A percentile compares a stretch with the other conserved stretches of the same genome.
phyloP scores from a whole-genome alignment of 2,888 invertebrate genomes.

The Heteropelma amictum region DNA sequence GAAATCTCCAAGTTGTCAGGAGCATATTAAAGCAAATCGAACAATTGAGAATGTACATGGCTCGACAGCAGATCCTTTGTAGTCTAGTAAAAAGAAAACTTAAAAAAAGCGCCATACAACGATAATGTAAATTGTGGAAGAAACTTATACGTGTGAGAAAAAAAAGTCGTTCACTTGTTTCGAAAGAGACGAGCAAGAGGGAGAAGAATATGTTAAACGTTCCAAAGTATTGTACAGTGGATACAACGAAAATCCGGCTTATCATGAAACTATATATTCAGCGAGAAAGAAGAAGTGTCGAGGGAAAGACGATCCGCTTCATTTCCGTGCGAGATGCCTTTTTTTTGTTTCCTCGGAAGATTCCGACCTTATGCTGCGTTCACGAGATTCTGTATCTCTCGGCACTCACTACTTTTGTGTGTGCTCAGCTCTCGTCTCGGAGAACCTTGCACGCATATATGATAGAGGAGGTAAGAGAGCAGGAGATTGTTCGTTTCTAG shows the following conservation, averaged over 20 bases:
- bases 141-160: too few species aligned
- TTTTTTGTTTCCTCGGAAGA: neutral
- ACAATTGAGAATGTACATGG: too few species aligned
- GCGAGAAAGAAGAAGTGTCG: conserved; percentile 1
- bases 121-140: too few species aligned
- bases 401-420: neutral
- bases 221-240: neutral
- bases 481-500: neutral
- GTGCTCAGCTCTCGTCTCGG: neutral
- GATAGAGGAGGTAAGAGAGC: neutral
- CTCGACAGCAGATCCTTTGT: too few species aligned
- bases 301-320: conserved; percentile 27
- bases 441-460: neutral
- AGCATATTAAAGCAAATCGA: too few species aligned
- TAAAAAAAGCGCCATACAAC: too few species aligned
- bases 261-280: conserved; percentile 3
- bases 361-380: neutral
- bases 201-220: conserved; percentile 32
- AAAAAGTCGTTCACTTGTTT: conserved; percentile 27
- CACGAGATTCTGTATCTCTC: neutral
- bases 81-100: too few species aligned
- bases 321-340: neutral
- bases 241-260: conserved; percentile 5
- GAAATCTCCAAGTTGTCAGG: too few species aligned
- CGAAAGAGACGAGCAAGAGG: neutral